A percentile compares a stretch with the other conserved stretches of the same genome.
These are phyloP conservation scores for Dromius quadrimaculatus DNA, from an alignment of 2,888 invertebrate species.

Conservation along the genomic window DNA sequence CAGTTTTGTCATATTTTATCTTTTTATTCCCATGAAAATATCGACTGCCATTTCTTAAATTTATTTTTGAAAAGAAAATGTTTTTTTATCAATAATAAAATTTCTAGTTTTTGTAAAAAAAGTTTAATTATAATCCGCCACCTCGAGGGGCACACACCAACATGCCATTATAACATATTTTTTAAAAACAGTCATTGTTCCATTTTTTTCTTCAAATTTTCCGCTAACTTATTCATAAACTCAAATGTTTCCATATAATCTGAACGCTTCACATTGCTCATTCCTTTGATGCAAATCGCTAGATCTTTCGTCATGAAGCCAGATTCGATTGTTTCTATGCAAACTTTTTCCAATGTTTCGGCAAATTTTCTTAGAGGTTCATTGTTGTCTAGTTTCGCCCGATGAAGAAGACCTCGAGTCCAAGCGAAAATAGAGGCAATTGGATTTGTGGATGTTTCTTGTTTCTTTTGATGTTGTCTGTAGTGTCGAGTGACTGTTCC, in stretches of 20 bases:
- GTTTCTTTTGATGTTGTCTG: conserved; percentile 89
- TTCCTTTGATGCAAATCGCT: conserved; percentile 97
- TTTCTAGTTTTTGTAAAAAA: too few relatives aligned
- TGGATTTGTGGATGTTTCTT: conserved; percentile 98
- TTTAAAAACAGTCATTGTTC: conserved; percentile 67
- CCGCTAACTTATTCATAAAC: conserved; percentile 94
- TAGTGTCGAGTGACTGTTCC: conserved; percentile 95
- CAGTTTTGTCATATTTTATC: too few relatives aligned
- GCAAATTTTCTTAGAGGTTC: conserved; percentile 81
- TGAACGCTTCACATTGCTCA: conserved; percentile 78
- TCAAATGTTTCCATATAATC: conserved; percentile 98
- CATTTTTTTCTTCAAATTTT: conserved; percentile 81
- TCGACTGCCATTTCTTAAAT: too few relatives aligned
- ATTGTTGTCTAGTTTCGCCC: conserved; percentile 94
- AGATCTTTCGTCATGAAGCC: conserved; percentile 99
- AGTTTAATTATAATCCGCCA: too few relatives aligned
- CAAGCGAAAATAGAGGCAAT: conserved; percentile 99
- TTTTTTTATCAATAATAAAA: too few relatives aligned
- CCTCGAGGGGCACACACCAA: too few relatives aligned
- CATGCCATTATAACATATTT: conserved; percentile 30
- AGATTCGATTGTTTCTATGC: conserved; percentile 93
- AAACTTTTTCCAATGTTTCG: conserved; percentile 88
- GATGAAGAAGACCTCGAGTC: conserved; percentile 93
- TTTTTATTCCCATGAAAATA: too few relatives aligned
- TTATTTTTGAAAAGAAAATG: too few relatives aligned